Evolutionary conservation across 2,113 vertebrate species (phyloP).

Genomic region (Cinclus cinclus): DNA sequence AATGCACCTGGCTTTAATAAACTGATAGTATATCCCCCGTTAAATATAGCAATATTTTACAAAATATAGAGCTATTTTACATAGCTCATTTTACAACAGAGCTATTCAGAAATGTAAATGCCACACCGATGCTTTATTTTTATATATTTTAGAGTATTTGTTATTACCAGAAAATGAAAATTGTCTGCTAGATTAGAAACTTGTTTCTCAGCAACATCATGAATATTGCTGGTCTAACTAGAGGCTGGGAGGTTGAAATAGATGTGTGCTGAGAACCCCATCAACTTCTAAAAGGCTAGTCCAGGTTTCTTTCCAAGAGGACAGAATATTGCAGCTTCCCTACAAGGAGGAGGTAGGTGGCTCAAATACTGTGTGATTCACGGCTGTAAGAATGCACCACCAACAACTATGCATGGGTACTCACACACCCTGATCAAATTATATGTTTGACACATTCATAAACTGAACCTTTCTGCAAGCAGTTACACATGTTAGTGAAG

Average conservation of each 20-base stretch:
- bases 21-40: not conserved
- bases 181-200: not conserved
- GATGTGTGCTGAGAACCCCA: not conserved
- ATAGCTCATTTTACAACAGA: not conserved
- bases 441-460: constrained; percentile 39
- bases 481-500: not conserved
- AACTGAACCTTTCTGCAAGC: constrained; percentile 39
- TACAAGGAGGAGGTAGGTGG: not conserved
- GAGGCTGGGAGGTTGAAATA: not conserved
- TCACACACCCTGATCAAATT: constrained; percentile 34
- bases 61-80: not conserved
- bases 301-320: not conserved
- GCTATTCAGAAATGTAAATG: not conserved
- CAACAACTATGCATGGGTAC: not conserved
- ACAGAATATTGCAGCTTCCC: not conserved
- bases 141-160: not conserved
- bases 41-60: not conserved
- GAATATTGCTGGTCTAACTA: not conserved
- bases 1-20: not conserved
- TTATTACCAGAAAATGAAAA: not conserved
- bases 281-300: not conserved
- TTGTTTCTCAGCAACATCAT: not conserved
- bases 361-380: constrained; percentile 11
- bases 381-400: not conserved
- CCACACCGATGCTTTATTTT: not conserved